Conservation (phyloP, 2,888 invertebrate genomes). For the Cheilosia urbana region DNA sequence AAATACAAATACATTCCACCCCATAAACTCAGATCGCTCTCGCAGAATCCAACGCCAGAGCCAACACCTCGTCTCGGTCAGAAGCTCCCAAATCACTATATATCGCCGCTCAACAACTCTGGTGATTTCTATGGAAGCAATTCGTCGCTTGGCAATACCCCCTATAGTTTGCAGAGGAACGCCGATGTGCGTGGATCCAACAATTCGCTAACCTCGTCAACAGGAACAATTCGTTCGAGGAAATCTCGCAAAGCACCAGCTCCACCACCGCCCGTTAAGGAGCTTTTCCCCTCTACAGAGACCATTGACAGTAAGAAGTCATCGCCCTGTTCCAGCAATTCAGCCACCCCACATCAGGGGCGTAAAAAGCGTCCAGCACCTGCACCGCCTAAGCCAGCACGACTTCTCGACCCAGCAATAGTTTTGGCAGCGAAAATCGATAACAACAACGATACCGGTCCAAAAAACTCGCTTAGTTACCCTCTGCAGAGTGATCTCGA, state of each 20-base stretch:
- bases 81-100: constrained; percentile 72
- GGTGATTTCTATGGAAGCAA: constrained; percentile 79
- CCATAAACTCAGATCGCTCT: constrained; percentile 80
- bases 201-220: constrained; percentile 79
- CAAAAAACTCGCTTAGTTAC: constrained; percentile 80
- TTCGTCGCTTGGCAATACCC: constrained; percentile 77
- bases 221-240: constrained; percentile 79
- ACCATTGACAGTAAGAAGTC: constrained; percentile 77
- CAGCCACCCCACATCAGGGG: constrained; percentile 83
- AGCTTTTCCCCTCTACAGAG: constrained; percentile 77
- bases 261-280: constrained; percentile 79
- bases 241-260: constrained; percentile 80
- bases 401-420: constrained; percentile 64
- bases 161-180: constrained; percentile 78
- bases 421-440: constrained; percentile 61
- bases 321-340: constrained; percentile 79
- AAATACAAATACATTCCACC: constrained; percentile 82
- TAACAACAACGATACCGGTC: constrained; percentile 72
- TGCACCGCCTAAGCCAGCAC: constrained; percentile 79
- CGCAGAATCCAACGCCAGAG: constrained; percentile 80
- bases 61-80: constrained; percentile 79
- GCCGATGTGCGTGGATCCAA: constrained; percentile 79
- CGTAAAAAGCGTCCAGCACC: constrained; percentile 89
- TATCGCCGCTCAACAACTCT: constrained; percentile 77
- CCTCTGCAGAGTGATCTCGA: constrained; percentile 80